Percentiles rank a stretch among this genome's conserved stretches.
phyloP scores from a whole-genome alignment of 2,797 vertebrate genomes.

The Pampus argenteus region DNA sequence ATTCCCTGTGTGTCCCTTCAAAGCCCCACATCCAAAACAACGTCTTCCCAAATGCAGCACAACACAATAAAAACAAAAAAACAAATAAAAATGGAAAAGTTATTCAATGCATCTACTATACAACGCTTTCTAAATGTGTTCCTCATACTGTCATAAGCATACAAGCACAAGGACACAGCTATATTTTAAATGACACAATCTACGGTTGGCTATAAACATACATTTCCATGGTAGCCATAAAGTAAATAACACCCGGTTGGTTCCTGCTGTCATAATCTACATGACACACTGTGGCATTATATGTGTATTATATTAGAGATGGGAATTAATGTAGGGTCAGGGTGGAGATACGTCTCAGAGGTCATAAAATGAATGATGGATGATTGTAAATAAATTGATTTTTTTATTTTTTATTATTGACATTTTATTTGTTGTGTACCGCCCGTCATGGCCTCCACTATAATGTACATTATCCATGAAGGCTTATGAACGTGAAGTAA shows the following conservation, averaged over 20 bases:
- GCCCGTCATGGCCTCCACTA: too few species aligned
- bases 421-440: slow-evolving; percentile 22
- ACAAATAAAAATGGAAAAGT: slow-evolving; percentile 5
- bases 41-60: slow-evolving; percentile 19
- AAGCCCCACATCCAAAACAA: slow-evolving; percentile 20
- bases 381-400: too few species aligned
- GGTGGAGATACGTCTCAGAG: slow-evolving; percentile 11
- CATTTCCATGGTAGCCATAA: slow-evolving; percentile 34
- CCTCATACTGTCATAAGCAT: slow-evolving; percentile 6
- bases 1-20: slow-evolving; percentile 30
- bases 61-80: slow-evolving; percentile 8
- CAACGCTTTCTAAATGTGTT: neutral
- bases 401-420: slow-evolving; percentile 35
- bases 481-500: neutral
- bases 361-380: slow-evolving; percentile 39
- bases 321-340: slow-evolving; percentile 43
- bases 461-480: neutral
- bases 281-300: slow-evolving; percentile 26
- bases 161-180: slow-evolving; percentile 36
- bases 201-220: slow-evolving; percentile 39
- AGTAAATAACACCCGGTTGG: slow-evolving; percentile 47
- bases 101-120: neutral
- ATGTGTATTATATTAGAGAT: slow-evolving; percentile 19
- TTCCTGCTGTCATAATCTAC: slow-evolving; percentile 48
- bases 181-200: slow-evolving; percentile 40